Evolutionary conservation across 2,888 invertebrate species (phyloP), one percentile per base, ranked within the genome.

Genomic region (Watsonalla binaria): DNA sequence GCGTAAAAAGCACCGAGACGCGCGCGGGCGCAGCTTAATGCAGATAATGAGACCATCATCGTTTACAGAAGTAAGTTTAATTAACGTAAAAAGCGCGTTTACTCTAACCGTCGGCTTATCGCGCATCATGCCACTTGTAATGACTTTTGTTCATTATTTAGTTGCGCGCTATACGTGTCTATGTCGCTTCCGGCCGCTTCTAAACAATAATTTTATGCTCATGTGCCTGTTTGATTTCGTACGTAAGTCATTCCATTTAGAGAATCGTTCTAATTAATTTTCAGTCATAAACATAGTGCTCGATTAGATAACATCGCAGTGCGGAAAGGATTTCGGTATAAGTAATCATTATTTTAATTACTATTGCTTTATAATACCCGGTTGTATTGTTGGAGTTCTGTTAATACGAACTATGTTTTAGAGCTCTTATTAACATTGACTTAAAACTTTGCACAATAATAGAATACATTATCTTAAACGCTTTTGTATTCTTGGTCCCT

Each of bases 11-110:
- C 69, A 74, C 73, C 65, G 68, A 72, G 74, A 65, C 61, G 68
- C 52, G 66, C 58, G 63, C 65, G 67, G 67, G 69, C 73, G 71
- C 76, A 78, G 76, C 80, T 81, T 83, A 82, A 82, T 76, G 70
- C 69, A 80, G 78, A 76, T 82, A 87, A 89, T 83, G 80, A 82
- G 81, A 78, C 80, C 84, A 80, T 84, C 82, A 84, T 82, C 83
- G 84, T 89, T 89, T 89, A 88, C 83, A 84, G 81, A 86, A 84
- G 80, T 82, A 81, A 84, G 86, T 87, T 90, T 90, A 90, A 90
- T 90, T 90, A 90, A 89, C 85, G 89, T 90, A 86, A 89, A 88
- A 88, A 86, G 86, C 80, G 74, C 89, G 86, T 88, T 89, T 89
- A 89, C 80, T 84, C 78, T 84, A 86, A 84, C 84, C 80, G 84